Evolutionary conservation across 1,140 invertebrate genomes (phyloP).

Genomic region (Arctopsyche grandis): DNA sequence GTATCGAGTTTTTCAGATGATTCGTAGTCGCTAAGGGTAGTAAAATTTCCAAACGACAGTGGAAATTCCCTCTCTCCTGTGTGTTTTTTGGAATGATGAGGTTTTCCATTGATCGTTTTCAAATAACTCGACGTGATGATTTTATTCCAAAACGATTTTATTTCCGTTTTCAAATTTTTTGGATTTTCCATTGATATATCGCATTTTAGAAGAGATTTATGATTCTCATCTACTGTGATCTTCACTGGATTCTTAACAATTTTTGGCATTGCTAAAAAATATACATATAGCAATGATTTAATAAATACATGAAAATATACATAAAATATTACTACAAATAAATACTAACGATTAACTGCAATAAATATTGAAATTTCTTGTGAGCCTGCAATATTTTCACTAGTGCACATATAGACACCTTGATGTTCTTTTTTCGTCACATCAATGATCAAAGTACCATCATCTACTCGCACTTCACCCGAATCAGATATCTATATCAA

Average conservation of each 20-base stretch:
- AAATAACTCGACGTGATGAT: conserved; percentile 47
- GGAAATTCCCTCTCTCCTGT: conserved; percentile 44
- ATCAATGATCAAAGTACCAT: conserved; percentile 46
- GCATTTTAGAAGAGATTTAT: conserved; percentile 42
- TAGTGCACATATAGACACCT: conserved; percentile 44
- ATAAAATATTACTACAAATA: not conserved
- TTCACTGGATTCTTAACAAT: conserved; percentile 43
- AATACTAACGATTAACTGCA: conserved; percentile 47
- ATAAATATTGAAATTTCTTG: conserved; percentile 46
- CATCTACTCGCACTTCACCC: conserved; percentile 44
- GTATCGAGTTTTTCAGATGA: not conserved
- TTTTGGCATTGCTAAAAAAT: conserved; percentile 42
- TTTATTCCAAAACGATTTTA: conserved; percentile 49
- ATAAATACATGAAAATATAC: not conserved
- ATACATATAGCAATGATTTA: conserved; percentile 11
- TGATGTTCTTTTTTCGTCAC: conserved; percentile 39
- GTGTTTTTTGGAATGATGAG: conserved; percentile 47
- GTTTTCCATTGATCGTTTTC: conserved; percentile 40
- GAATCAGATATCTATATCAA: conserved; percentile 47
- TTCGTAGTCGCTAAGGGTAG: conserved; percentile 3
- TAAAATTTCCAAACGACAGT: conserved; percentile 36
- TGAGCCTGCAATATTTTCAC: conserved; percentile 48
- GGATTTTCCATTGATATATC: conserved; percentile 41
- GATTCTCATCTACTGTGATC: conserved; percentile 36
- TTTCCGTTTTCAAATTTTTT: conserved; percentile 31